Base-by-base conservation (phyloP, 1,140 invertebrate species). In the Branchinecta lindahli region DNA sequence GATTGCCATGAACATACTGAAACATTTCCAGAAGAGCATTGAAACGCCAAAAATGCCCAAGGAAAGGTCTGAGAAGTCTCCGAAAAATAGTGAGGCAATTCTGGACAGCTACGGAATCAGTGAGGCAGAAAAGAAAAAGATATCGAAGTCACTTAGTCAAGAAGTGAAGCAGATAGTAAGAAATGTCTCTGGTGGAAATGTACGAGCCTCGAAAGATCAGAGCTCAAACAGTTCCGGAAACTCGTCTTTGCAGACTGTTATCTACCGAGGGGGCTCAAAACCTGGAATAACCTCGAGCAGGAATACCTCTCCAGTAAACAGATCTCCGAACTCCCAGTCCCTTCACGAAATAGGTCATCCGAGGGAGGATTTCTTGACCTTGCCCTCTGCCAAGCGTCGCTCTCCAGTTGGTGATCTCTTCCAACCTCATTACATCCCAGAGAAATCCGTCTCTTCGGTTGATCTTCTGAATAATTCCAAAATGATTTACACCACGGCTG, bases 111-210 rank as follows among this genome's bases (percentile, higher is more conserved):
- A n/a, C 68, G 15, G 68, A 8, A 33, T 80, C 81, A 78, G 81
- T 68, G 88, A 91, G 79, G 80, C 81, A 21, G 88, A 89, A 72
- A 90, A 90, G 73, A 86, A 85, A 76, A 82, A 83, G 72, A 78
- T 90, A 65, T 90, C 87, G 0, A 82, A 85, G 77, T 85, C 83
- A 8, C 78, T 91, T 5, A 86, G 88, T 69, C 84, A 85, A 75
- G 88, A 90, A 80, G 81, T 89, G 8, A 71, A 71, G n/a, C 12
- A 69, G 12, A 61, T 15, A 61, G 12, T 61, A 15, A 61, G 52
- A 15, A 61, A 15, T 12, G 18, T 15, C 12, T 61, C 12, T 6
- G 6, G 52, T 15, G 52, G 52, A 12, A 15, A 12, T 20, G 18
- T 12, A 20, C 12, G 12, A 15, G 69, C 65, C 20, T 68, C 69